phyloP scores from a whole-genome alignment of 2,113 vertebrate species.

The Nematolebias whitei region DNA sequence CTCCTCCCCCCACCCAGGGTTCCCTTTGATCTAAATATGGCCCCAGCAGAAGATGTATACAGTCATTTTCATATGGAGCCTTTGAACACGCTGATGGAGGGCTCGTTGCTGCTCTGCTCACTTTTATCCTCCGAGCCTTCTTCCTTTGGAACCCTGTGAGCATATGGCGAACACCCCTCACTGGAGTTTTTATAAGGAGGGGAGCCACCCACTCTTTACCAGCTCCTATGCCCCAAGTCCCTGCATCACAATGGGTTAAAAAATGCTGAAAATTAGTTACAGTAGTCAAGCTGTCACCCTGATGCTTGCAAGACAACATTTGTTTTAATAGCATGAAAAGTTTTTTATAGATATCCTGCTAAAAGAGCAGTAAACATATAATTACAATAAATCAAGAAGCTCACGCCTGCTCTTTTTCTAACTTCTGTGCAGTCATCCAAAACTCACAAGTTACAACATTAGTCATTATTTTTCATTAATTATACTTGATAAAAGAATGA shows the following conservation, averaged over 20 bases:
- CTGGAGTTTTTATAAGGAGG: slow-evolving; percentile 87
- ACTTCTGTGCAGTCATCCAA: background rate
- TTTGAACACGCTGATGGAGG: slow-evolving; percentile 94
- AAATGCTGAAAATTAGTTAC: slow-evolving; percentile 85
- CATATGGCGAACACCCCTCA: slow-evolving; percentile 95
- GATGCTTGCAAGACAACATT: slow-evolving; percentile 38
- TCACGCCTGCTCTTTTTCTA: slow-evolving; percentile 11
- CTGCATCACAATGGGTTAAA: slow-evolving; percentile 82
- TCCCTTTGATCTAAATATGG: slow-evolving; percentile 83
- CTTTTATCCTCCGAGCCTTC: slow-evolving; percentile 90
- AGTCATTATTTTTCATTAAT: slow-evolving; percentile 16
- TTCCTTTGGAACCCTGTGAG: slow-evolving; percentile 85
- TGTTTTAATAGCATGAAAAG: slow-evolving; percentile 43
- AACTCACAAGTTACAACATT: background rate
- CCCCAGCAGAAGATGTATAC: slow-evolving; percentile 72
- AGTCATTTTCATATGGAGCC: slow-evolving; percentile 85
- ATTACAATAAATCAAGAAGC: slow-evolving; percentile 2
- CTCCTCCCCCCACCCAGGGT: slow-evolving; percentile 42
- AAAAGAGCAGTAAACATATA: slow-evolving; percentile 34
- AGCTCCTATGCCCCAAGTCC: slow-evolving; percentile 83
- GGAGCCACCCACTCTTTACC: slow-evolving; percentile 63
- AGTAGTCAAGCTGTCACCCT: slow-evolving; percentile 67
- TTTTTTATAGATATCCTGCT: slow-evolving; percentile 34
- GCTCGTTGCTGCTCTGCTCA: slow-evolving; percentile 79
- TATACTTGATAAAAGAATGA: slow-evolving; percentile 27